Evolutionary conservation across 2,113 vertebrate genomes (phyloP).

Genomic region (Bubo scandiacus): DNA sequence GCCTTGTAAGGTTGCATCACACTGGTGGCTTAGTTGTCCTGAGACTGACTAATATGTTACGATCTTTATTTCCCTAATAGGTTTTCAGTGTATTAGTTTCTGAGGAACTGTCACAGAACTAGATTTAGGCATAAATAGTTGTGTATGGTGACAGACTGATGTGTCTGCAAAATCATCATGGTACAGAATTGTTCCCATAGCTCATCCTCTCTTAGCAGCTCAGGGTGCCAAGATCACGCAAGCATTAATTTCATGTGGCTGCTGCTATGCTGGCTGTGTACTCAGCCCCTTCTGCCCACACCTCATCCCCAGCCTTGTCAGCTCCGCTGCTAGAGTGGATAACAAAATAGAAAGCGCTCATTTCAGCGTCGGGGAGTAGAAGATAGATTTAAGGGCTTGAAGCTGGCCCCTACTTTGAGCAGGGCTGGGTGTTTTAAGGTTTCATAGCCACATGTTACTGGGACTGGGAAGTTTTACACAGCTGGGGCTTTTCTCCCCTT

Average conservation of each 20-base stretch:
- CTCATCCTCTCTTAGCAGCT: not conserved
- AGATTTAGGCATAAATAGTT: conserved; percentile 27
- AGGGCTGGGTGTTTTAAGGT: not conserved
- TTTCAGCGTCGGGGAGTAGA: not conserved
- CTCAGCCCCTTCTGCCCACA: not conserved
- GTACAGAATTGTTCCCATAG: conserved; percentile 6
- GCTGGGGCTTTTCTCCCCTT: not conserved
- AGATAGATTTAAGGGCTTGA: not conserved
- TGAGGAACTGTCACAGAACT: conserved; percentile 11
- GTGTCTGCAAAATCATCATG: conserved; percentile 20
- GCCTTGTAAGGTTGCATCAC: conserved; percentile 13
- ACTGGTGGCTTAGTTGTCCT: not conserved
- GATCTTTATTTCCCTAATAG: conserved; percentile 54
- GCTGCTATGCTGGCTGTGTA: not conserved
- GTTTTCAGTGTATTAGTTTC: conserved; percentile 39
- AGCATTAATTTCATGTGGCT: not conserved
- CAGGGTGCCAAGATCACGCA: not conserved
- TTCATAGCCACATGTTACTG: not conserved
- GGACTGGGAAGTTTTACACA: not conserved
- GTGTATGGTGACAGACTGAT: conserved; percentile 20
- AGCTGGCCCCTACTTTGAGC: not conserved
- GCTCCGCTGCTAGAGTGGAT: not conserved
- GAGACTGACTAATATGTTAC: conserved; percentile 19
- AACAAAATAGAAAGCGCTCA: not conserved
- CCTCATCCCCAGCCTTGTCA: not conserved